Conservation (phyloP, 2,113 vertebrate genomes). For the Cinclus cinclus region DNA sequence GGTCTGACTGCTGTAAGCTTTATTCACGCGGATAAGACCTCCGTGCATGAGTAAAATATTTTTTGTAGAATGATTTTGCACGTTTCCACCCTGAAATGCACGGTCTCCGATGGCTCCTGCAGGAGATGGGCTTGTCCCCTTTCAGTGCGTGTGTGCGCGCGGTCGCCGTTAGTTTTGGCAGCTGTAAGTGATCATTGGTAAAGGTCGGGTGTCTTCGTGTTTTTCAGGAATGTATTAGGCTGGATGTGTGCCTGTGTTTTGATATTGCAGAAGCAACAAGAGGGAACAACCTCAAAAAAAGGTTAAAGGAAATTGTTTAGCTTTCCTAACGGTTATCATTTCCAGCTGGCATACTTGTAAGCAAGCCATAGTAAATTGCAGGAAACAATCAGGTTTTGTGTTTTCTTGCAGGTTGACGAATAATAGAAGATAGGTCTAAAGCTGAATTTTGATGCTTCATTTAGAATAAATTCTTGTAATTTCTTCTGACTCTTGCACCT, state of each 20-base stretch:
- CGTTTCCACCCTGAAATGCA: neutral
- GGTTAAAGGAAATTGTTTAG: neutral
- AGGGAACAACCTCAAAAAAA: neutral
- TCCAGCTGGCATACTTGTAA: neutral
- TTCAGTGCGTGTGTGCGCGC: neutral
- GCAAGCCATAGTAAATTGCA: neutral
- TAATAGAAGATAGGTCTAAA: neutral
- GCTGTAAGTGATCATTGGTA: neutral
- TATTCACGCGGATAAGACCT: neutral
- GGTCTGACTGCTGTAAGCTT: neutral
- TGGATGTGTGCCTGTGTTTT: neutral
- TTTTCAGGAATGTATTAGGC: neutral
- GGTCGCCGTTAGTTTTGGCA: neutral
- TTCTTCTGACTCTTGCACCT: neutral
- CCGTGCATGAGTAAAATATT: neutral
- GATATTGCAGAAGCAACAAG: neutral
- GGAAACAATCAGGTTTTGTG: neutral
- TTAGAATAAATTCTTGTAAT: neutral
- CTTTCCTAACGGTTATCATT: neutral
- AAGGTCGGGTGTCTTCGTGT: neutral
- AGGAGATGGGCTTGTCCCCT: neutral
- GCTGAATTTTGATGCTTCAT: neutral
- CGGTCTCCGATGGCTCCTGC: neutral
- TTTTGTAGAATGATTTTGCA: neutral
- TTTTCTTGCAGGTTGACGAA: neutral